Evolutionary conservation across 2,113 vertebrate genomes (phyloP).

Genomic region (Piprites chloris): DNA sequence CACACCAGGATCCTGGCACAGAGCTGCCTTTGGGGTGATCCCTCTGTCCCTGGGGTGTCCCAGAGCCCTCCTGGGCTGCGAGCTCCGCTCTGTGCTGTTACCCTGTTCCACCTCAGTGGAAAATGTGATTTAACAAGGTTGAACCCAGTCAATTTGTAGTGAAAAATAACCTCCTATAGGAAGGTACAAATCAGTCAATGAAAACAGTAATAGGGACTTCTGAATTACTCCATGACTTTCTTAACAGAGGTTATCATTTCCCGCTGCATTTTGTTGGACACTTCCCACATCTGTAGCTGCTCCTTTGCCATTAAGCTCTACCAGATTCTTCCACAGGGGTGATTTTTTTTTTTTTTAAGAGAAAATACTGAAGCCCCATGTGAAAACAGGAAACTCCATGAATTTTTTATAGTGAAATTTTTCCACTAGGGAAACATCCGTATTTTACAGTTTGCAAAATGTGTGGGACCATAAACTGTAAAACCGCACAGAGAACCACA

Average conservation of each 20-base stretch:
- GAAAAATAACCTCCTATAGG: background rate
- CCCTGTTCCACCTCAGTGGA: background rate
- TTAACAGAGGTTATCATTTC: background rate
- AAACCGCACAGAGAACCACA: conserved; percentile 43
- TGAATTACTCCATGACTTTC: background rate
- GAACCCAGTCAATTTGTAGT: background rate
- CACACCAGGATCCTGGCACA: background rate
- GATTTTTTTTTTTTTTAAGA: background rate
- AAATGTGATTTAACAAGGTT: background rate
- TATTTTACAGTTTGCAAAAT: conserved; percentile 58
- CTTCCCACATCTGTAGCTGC: background rate
- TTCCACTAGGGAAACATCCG: conserved; percentile 45
- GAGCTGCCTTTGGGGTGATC: background rate
- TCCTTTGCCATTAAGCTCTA: background rate
- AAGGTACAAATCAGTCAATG: background rate
- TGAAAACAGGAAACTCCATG: conserved; percentile 57
- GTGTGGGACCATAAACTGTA: conserved; percentile 54
- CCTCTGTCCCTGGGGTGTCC: background rate
- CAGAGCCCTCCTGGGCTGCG: background rate
- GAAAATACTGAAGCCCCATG: conserved; percentile 23
- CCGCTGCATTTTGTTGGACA: background rate
- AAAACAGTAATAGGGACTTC: background rate
- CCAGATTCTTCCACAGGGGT: conserved; percentile 2
- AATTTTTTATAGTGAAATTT: conserved; percentile 58
- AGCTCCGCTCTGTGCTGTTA: background rate